Evolutionary conservation across 2,797 vertebrate genomes (phyloP), one percentile per base, ranked within the genome.

Genomic region (Remorina albescens): DNA sequence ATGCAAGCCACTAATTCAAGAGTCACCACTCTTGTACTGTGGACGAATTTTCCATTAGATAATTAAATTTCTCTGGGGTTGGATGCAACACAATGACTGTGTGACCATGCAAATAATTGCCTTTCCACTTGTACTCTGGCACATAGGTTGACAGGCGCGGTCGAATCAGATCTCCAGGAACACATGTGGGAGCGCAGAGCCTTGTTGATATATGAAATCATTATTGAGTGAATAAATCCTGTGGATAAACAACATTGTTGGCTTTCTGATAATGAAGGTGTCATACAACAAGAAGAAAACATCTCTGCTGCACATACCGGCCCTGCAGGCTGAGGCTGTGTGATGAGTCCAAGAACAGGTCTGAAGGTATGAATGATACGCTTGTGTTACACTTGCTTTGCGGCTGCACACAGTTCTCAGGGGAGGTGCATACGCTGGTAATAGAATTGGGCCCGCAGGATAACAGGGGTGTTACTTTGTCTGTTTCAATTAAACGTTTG

Each of bases 51-150:
- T 83, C 86, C 70, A 81, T 91, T 67, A 80, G 82, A 85, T 94
- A 93, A 95, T 94, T 94, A 88, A 78, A 94, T 94, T 89, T 88
- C 87, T 90, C 77, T 80, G 79, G 87, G 88, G 75, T 82, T 89
- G 91, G 90, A 84, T 92, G 92, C 90, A 88, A 85, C 92, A 93
- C 89, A 93, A 92, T 91, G 89, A 86, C 49, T 84, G 93, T 89
- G 88, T 94, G 88, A 90, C 94, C 93, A 94, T 91, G 94, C 93
- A 93, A 88, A 90, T 95, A 93, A 95, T 94, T 94, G 90, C 87
- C 86, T 90, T 86, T 90, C 85, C 65, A 71, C 83, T 92, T 36
- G 71, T 74, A 69, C 79, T 69, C 50, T 28, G 81, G 68, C 79
- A 70, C 76, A 72, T 62, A 56, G 75, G 82, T 83, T 54, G 83